Percentiles rank a stretch among this genome's conserved stretches.
Conservation (phyloP, 2,888 invertebrate genomes). For the Zygothrica quintamaculata region DNA sequence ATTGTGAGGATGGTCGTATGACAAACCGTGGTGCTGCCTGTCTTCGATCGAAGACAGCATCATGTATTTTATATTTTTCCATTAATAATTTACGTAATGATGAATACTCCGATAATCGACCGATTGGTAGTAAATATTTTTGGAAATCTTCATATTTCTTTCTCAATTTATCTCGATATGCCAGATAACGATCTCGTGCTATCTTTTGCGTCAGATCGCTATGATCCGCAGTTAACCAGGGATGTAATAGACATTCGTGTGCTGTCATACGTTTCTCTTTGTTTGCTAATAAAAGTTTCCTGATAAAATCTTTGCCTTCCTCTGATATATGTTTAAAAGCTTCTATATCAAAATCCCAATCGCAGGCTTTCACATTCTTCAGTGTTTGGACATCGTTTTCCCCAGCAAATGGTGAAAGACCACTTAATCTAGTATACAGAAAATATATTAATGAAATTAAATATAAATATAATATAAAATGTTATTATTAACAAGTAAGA, state of each 20-base stretch:
- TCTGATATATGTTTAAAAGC: conserved; percentile 97
- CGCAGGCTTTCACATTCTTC: conserved; percentile 98
- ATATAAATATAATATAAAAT: neutral
- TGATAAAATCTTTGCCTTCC: conserved; percentile 99
- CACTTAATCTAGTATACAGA: conserved; percentile 98
- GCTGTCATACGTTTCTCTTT: conserved; percentile 99
- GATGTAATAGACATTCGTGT: conserved; percentile 97
- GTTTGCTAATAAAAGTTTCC: conserved; percentile 94
- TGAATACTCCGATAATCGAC: conserved; percentile 98
- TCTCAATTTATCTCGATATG: conserved; percentile 94
- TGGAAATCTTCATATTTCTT: conserved; percentile 92
- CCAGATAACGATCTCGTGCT: conserved; percentile 92
- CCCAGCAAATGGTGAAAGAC: conserved; percentile 99
- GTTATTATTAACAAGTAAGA: too few relatives aligned
- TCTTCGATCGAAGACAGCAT: conserved; percentile 97
- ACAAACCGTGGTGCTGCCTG: conserved; percentile 99
- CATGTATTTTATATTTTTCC: conserved; percentile 98
- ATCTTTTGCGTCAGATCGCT: conserved; percentile 91
- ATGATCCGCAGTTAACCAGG: conserved; percentile 96
- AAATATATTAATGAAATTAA: neutral
- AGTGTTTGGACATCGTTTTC: conserved; percentile 99
- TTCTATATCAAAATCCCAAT: conserved; percentile 99
- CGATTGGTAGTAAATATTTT: conserved; percentile 96
- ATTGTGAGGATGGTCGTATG: conserved; percentile 97
- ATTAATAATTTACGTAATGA: conserved; percentile 97